These are phyloP conservation scores for Brachionus koreanus DNA, from an alignment of 1,140 invertebrate genomes.

Conservation along the genomic window DNA sequence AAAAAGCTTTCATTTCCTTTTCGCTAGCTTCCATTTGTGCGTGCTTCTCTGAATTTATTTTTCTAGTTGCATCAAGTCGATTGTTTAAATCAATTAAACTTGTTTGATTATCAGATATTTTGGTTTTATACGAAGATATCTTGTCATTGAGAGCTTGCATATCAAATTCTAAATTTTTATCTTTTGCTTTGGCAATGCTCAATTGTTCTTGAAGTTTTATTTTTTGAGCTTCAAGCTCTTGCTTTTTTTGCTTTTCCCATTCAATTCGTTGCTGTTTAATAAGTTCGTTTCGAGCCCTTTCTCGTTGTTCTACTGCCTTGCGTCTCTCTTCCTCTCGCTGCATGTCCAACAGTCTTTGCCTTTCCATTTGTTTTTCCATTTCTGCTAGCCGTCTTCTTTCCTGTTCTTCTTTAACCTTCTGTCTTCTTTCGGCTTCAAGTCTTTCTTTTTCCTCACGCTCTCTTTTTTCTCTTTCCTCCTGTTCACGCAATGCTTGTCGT, in stretches of 20 bases:
- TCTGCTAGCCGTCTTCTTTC: constrained; percentile 59
- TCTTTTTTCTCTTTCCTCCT: constrained; percentile 57
- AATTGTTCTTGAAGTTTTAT: constrained; percentile 50
- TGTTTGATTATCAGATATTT: constrained; percentile 83
- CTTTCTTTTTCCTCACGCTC: constrained; percentile 67
- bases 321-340: constrained; percentile 61
- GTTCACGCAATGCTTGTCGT: constrained; percentile 71
- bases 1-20: constrained; percentile 58
- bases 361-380: constrained; percentile 71
- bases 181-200: constrained; percentile 50
- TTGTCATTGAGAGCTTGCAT: constrained; percentile 77
- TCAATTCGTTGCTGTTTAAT: constrained; percentile 88
- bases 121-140: constrained; percentile 78
- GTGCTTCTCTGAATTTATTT: constrained; percentile 63
- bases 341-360: constrained; percentile 74
- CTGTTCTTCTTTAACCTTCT: constrained; percentile 54
- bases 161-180: constrained; percentile 69
- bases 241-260: constrained; percentile 88
- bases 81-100: constrained; percentile 90
- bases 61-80: constrained; percentile 66
- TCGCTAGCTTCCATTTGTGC: constrained; percentile 83
- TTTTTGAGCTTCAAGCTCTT: constrained; percentile 78
- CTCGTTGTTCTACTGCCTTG: constrained; percentile 67
- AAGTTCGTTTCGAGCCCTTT: constrained; percentile 74
- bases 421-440: constrained; percentile 68